Conservation (phyloP, 30 jellyfish, hydroid and myxozoan genomes). For the Phacellophora camtschatica region DNA sequence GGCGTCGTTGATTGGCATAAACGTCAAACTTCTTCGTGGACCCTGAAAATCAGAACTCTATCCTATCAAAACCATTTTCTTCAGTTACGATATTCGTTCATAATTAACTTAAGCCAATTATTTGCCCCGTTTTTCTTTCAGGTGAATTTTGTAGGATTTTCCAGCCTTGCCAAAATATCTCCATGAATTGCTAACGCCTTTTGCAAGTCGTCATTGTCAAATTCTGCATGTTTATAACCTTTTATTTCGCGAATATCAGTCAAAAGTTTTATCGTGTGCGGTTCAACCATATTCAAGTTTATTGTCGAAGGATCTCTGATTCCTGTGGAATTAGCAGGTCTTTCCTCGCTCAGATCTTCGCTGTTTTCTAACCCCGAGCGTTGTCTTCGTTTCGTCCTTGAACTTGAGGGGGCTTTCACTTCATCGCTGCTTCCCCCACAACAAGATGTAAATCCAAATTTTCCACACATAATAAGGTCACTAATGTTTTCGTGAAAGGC, state of each 20-base stretch:
- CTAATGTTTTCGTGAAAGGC: neutral
- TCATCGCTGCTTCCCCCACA: constrained; percentile 44
- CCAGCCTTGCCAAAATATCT: constrained; percentile 91
- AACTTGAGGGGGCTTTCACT: neutral
- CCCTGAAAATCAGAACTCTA: neutral
- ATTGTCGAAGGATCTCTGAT: constrained; percentile 53
- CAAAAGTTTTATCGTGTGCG: constrained; percentile 82
- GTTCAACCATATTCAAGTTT: constrained; percentile 76
- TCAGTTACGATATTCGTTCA: neutral
- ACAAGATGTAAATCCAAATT: constrained; percentile 48
- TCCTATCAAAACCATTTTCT: neutral
- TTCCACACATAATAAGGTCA: constrained; percentile 60
- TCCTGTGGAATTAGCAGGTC: constrained; percentile 7
- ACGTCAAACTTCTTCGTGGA: neutral
- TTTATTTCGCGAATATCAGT: constrained; percentile 90
- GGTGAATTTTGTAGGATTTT: constrained; percentile 77
- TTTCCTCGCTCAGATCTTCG: constrained; percentile 36
- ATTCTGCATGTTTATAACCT: constrained; percentile 69
- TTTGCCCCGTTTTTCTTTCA: neutral
- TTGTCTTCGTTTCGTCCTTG: constrained; percentile 23
- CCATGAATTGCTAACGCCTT: constrained; percentile 83
- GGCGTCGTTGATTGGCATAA: constrained; percentile 2
- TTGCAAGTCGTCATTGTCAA: constrained; percentile 78
- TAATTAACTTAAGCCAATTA: constrained; percentile 16
- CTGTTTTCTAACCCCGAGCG: constrained; percentile 12